These are phyloP conservation scores for Holothuria glaberrima DNA, from an alignment of 35 echinoderm and acorn worm species.

Conservation along the genomic window DNA sequence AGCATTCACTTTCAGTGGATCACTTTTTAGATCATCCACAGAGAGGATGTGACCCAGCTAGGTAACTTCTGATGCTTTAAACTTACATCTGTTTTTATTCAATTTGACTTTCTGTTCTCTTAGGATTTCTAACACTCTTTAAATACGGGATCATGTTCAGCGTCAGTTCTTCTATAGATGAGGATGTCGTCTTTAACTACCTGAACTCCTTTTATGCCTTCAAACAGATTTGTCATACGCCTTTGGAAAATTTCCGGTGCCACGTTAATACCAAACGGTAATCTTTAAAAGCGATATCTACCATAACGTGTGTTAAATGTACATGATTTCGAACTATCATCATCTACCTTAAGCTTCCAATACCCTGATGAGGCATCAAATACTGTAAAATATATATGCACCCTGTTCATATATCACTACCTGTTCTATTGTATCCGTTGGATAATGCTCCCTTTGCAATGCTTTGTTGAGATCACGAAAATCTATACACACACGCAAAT, in stretches of 20 bases:
- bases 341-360: conserved; percentile 70
- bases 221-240: conserved; percentile 5
- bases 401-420: conserved; percentile 19
- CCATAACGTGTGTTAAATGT: conserved; percentile 62
- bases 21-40: conserved; percentile 7
- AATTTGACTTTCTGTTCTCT: conserved; percentile 1
- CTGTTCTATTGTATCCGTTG: conserved; percentile 45
- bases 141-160: conserved; percentile 7
- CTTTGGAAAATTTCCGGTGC: conserved; percentile 53
- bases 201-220: conserved; percentile 54
- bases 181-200: conserved; percentile 27
- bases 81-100: no score
- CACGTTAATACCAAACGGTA: conserved; percentile 43
- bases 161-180: neutral
- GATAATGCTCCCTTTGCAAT: conserved; percentile 46
- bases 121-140: neutral
- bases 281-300: conserved; percentile 42
- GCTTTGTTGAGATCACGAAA: conserved; percentile 61
- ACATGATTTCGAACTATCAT: conserved; percentile 59
- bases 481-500: conserved; percentile 56
- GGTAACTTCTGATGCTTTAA: neutral
- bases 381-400: conserved; percentile 42
- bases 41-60: neutral
- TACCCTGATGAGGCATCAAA: conserved; percentile 69
- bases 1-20: conserved; percentile 7